Base-by-base conservation (phyloP, 2,888 invertebrate species). In the Pasiphila rectangulata region DNA sequence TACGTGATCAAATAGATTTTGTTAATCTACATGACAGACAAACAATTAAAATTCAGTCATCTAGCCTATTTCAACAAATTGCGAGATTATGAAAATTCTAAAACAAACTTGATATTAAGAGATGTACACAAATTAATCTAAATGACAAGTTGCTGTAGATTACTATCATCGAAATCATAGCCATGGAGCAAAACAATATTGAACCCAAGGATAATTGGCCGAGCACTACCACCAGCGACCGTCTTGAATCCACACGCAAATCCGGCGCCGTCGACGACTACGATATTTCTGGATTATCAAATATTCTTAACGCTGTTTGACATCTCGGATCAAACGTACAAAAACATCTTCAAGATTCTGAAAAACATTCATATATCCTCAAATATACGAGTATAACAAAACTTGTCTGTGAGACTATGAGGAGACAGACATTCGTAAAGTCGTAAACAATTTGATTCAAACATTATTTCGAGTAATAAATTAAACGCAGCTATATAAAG, bases 281-380 rank as follows among this genome's bases (percentile, higher is more conserved):
- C 44, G 54, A 36, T 74, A 73, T 69, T 73, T 65, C 46, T 48
- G 59, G 63, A 59, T 46, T 52, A 46, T 52, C 29, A 39, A 38
- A 34, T 27, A 12, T 19, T 34, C 30, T 34, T 7, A 51, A 24
- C 27, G 27, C 53, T 58, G 62, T 64, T 69, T 69, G 69, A 69
- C 71, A 67, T 46, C 44, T 51, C 6, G 48, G 60, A 67, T 70
- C 64, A 63, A 59, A 62, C 47, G 47, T 25, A 42, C 20, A 21
- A 46, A 52, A 52, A 47, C 49, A 52, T 47, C 44, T 41, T 25
- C 39, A 47, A 7, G 10, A 10, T 59, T 51, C 46, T 41, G n/a
- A 46, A 51, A 35, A 20, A 20, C 2, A 20, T 10, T 20, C 16
- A 36, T 27, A 17, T 19, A 5, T 17, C 4, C 32, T 16, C 3